phyloP scores from a whole-genome alignment of 1,140 invertebrate species.

The Ips nitidus region DNA sequence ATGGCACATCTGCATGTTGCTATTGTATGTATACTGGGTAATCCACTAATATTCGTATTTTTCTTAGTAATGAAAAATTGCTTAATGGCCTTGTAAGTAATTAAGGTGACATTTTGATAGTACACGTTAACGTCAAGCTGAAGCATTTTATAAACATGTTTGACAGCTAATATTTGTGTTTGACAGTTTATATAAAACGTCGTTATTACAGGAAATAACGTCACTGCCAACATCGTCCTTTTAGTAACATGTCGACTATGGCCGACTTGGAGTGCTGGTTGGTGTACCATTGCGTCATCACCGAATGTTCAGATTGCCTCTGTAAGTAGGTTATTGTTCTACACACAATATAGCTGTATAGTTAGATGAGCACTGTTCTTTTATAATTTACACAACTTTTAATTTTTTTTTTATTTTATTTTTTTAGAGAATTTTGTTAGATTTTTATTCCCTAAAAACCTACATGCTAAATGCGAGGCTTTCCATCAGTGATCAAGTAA shows the following conservation, averaged over 20 bases:
- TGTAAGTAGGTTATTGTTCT: conserved; percentile 56
- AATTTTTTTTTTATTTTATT: conserved; percentile 5
- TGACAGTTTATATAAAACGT: neutral
- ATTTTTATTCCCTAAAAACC: neutral
- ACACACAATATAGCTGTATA: neutral
- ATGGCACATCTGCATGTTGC: no score
- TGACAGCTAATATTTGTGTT: neutral
- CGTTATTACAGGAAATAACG: neutral
- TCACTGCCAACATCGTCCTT: conserved; percentile 4
- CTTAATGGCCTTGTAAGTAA: neutral
- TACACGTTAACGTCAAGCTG: no score
- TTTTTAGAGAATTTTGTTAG: conserved; percentile 1
- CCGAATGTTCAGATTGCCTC: conserved; percentile 61
- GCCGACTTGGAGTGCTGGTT: conserved; percentile 63
- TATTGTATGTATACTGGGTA: no score
- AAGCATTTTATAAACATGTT: no score
- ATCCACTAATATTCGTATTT: no score
- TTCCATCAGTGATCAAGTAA: neutral
- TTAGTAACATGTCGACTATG: conserved; percentile 57
- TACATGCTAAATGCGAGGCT: neutral
- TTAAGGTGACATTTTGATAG: neutral
- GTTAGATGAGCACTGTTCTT: neutral
- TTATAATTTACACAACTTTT: neutral
- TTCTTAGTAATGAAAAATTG: no score
- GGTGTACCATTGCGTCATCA: conserved; percentile 62